Conservation (phyloP, 1,140 invertebrate species). For the Drosophila guanche region DNA sequence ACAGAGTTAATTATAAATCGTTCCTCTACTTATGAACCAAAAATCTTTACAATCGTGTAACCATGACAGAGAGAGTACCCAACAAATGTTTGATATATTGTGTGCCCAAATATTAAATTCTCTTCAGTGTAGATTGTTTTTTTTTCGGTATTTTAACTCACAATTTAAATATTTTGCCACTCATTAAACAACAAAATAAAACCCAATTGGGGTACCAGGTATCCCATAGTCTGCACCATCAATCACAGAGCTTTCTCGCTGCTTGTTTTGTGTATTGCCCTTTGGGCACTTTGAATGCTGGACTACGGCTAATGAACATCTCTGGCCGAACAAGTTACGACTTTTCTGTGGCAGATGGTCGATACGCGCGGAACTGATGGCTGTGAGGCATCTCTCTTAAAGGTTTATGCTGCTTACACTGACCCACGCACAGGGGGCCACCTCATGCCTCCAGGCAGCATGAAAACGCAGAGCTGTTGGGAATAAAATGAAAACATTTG, state of each 20-base stretch:
- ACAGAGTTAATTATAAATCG: too few relatives aligned
- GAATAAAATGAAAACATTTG: slow-evolving; percentile 41
- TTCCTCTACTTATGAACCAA: too few relatives aligned
- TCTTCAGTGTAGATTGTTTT: too few relatives aligned
- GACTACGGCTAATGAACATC: slow-evolving; percentile 54
- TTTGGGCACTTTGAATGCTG: slow-evolving; percentile 36
- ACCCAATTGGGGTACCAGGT: not conserved
- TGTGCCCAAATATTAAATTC: too few relatives aligned
- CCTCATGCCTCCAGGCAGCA: slow-evolving; percentile 21
- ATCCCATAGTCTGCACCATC: too few relatives aligned
- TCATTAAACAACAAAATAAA: too few relatives aligned
- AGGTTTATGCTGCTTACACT: slow-evolving; percentile 63
- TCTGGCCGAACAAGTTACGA: slow-evolving; percentile 48
- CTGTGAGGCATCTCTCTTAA: slow-evolving; percentile 48
- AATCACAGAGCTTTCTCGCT: not conserved
- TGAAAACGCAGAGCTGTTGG: slow-evolving; percentile 4
- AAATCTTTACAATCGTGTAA: too few relatives aligned
- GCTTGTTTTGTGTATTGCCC: slow-evolving; percentile 1
- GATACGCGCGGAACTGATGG: not conserved
- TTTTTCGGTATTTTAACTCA: too few relatives aligned
- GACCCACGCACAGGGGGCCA: not conserved
- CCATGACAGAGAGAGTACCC: too few relatives aligned
- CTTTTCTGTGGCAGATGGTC: slow-evolving; percentile 18
- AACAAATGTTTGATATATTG: too few relatives aligned
- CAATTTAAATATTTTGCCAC: too few relatives aligned